Evolutionary conservation across 1,140 invertebrate species (phyloP).

Genomic region (Episyrphus balteatus): DNA sequence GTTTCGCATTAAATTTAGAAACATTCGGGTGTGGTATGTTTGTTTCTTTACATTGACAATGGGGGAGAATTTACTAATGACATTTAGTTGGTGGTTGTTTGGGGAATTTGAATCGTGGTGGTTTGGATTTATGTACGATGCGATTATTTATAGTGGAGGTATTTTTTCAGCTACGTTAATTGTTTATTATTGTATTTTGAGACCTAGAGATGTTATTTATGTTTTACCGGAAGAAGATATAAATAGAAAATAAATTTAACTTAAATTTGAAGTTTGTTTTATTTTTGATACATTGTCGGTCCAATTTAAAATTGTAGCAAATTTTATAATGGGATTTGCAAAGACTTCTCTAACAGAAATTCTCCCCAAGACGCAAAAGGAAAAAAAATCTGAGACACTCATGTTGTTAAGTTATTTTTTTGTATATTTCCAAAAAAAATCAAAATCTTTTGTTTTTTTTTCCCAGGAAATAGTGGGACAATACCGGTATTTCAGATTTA

Average conservation of each 20-base stretch:
- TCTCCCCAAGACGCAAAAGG: no score
- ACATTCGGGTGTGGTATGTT: constrained; percentile 52
- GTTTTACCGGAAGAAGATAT: constrained; percentile 18
- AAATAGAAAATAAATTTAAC: background rate
- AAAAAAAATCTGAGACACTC: no score
- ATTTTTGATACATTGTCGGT: no score
- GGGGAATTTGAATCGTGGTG: constrained; percentile 47
- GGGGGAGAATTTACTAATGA: constrained; percentile 51
- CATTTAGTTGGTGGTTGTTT: constrained; percentile 51
- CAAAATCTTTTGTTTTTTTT: no score
- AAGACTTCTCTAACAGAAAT: no score
- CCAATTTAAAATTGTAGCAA: no score
- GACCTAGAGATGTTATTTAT: constrained; percentile 42
- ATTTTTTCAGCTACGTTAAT: constrained; percentile 41
- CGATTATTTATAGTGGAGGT: constrained; percentile 39
- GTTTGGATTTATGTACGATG: constrained; percentile 43
- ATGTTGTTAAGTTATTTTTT: no score
- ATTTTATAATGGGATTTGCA: no score
- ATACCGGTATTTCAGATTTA: no score
- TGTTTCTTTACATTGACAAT: constrained; percentile 52
- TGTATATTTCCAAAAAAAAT: no score
- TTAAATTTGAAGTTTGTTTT: no score
- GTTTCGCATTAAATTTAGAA: constrained; percentile 60
- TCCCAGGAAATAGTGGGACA: no score
- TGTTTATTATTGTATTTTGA: constrained; percentile 43